phyloP scores from a whole-genome alignment of 2,113 vertebrate species.

The Syngnathus floridae region DNA sequence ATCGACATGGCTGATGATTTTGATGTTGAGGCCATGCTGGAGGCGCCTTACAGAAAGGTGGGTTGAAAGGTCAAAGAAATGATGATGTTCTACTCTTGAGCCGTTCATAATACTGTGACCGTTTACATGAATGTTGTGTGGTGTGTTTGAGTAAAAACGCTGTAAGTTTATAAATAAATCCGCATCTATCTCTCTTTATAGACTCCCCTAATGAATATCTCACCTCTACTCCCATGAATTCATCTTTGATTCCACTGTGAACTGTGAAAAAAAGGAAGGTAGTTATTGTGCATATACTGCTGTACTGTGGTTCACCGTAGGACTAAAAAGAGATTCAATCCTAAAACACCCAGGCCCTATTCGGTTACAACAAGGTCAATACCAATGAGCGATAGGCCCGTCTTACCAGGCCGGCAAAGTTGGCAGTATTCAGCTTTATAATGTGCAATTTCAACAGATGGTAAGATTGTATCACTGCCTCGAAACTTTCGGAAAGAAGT shows the following conservation, averaged over 20 bases:
- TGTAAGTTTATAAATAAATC: constrained; percentile 99
- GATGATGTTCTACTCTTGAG: constrained; percentile 60
- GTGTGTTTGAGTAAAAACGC: constrained; percentile 90
- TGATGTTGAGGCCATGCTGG: constrained; percentile 99
- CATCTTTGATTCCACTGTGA: constrained; percentile 96
- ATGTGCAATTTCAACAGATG: neutral
- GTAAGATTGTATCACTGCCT: neutral
- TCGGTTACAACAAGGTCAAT: constrained; percentile 97
- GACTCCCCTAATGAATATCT: constrained; percentile 99
- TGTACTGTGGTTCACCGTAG: constrained; percentile 99
- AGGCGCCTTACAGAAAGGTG: constrained; percentile 98
- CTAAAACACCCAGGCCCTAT: constrained; percentile 84
- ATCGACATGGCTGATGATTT: constrained; percentile 97
- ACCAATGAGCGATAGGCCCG: constrained; percentile 69
- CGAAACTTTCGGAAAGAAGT: neutral
- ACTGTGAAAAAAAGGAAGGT: constrained; percentile 99
- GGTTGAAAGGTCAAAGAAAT: constrained; percentile 58
- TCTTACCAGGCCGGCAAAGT: constrained; percentile 64
- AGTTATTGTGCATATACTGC: constrained; percentile 99
- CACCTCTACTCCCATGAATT: constrained; percentile 99
- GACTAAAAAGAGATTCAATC: constrained; percentile 75
- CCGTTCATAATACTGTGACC: constrained; percentile 39
- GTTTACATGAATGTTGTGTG: constrained; percentile 71
- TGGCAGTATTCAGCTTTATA: constrained; percentile 77
- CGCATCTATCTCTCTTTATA: constrained; percentile 99